Evolutionary conservation across 2,113 vertebrate species (phyloP).

Genomic region (Hippolais icterina): DNA sequence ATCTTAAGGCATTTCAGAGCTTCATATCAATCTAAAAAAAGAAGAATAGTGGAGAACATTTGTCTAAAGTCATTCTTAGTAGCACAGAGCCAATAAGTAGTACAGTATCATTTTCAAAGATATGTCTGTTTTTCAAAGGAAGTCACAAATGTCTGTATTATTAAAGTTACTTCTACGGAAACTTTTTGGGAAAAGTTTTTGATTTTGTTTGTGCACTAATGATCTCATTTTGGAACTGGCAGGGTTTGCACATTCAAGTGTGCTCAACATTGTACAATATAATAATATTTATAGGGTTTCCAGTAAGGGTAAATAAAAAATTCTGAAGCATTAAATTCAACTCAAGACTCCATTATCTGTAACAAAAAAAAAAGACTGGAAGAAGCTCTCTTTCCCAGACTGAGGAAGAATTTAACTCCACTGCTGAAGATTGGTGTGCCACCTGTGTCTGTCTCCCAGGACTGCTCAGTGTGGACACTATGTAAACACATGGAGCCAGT

Average conservation of each 20-base stretch:
- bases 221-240: background rate
- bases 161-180: background rate
- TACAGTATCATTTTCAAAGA: background rate
- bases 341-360: background rate
- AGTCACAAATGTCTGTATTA: background rate
- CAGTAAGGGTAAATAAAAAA: background rate
- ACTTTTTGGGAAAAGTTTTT: background rate
- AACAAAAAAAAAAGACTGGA: background rate
- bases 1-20: background rate
- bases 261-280: background rate
- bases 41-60: background rate
- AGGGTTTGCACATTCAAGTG: background rate
- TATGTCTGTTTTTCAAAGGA: background rate
- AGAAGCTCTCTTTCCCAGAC: background rate
- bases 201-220: background rate
- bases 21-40: background rate
- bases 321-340: background rate
- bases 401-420: background rate
- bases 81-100: background rate
- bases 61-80: background rate
- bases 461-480: fast-evolving
- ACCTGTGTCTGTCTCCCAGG: background rate
- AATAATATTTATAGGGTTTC: background rate
- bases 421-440: background rate
- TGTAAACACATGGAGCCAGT: background rate